A percentile compares a stretch with the other conserved stretches of the same genome.
Conservation (phyloP, 2,113 vertebrate species). For the Morone saxatilis region DNA sequence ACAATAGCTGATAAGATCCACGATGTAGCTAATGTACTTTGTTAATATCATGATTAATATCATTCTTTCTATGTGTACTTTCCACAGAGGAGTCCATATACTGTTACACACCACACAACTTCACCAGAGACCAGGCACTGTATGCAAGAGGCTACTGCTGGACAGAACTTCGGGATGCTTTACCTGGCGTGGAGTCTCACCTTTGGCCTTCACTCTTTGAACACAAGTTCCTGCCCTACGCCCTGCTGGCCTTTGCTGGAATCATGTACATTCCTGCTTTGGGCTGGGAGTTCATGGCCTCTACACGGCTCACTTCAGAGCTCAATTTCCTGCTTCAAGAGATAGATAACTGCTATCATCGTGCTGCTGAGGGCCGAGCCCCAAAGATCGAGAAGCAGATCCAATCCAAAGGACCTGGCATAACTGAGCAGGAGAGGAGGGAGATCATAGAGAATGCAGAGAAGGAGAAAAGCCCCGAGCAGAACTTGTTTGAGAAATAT, state of each 20-base stretch:
- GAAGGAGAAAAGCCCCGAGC: slow-evolving; percentile 98
- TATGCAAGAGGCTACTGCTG: slow-evolving; percentile 99
- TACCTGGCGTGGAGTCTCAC: slow-evolving; percentile 91
- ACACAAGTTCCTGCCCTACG: slow-evolving; percentile 99
- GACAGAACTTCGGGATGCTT: slow-evolving; percentile 97
- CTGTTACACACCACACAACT: slow-evolving; percentile 99
- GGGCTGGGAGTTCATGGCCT: slow-evolving; percentile 98
- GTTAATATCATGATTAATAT: slow-evolving; percentile 7
- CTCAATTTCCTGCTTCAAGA: slow-evolving; percentile 99
- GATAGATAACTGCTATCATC: slow-evolving; percentile 99
- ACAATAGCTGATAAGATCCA: neutral
- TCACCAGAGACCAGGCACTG: slow-evolving; percentile 98
- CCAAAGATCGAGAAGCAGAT: slow-evolving; percentile 99
- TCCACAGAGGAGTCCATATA: slow-evolving; percentile 98
- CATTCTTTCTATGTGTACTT: slow-evolving; percentile 32
- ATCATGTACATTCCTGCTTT: slow-evolving; percentile 98
- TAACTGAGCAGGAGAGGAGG: slow-evolving; percentile 93
- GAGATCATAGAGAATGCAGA: slow-evolving; percentile 99
- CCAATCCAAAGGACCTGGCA: slow-evolving; percentile 97
- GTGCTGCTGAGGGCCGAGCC: slow-evolving; percentile 96
- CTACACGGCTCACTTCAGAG: slow-evolving; percentile 98
- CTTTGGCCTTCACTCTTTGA: slow-evolving; percentile 96
- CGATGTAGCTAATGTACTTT: neutral
- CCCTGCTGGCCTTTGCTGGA: slow-evolving; percentile 96
- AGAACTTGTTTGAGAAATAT: slow-evolving; percentile 99